A percentile compares a stretch with the other conserved stretches of the same genome.
These are phyloP conservation scores for Pseudoips prasinana DNA, from an alignment of 2,888 invertebrate genomes.

Conservation along the genomic window DNA sequence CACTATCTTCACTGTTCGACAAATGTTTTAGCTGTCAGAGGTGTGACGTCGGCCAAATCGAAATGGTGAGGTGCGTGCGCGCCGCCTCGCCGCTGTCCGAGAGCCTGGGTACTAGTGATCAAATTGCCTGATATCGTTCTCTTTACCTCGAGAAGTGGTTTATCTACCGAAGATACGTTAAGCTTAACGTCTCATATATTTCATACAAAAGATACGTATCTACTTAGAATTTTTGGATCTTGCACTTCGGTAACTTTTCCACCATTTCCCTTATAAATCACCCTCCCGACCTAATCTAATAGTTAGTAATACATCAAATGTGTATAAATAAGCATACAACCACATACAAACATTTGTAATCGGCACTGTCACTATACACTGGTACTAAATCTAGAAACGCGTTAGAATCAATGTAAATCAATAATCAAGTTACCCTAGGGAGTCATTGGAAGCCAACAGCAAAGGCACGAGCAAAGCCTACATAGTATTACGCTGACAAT, in stretches of 20 bases:
- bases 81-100: constrained; percentile 39
- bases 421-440: constrained; percentile 63
- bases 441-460: constrained; percentile 50
- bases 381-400: constrained; percentile 66
- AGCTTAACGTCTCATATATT: no score
- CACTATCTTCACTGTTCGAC: constrained; percentile 79
- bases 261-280: no score
- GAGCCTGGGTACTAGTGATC: constrained; percentile 49
- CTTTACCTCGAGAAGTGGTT: constrained; percentile 37
- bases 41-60: constrained; percentile 78
- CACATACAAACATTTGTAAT: no score
- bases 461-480: constrained; percentile 35
- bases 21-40: constrained; percentile 80
- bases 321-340: no score
- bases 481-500: no score
- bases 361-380: constrained; percentile 41
- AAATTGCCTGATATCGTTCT: constrained; percentile 54
- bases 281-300: no score
- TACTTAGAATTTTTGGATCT: no score
- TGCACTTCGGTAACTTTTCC: no score
- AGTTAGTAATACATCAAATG: no score
- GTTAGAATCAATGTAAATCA: constrained; percentile 79
- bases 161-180: constrained; percentile 26
- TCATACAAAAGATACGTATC: no score
- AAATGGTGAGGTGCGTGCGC: constrained; percentile 51